A percentile compares a stretch with the other conserved stretches of the same genome.
These are phyloP conservation scores for Baryphthengus martii DNA, from an alignment of 2,113 vertebrate genomes.

Conservation along the genomic window DNA sequence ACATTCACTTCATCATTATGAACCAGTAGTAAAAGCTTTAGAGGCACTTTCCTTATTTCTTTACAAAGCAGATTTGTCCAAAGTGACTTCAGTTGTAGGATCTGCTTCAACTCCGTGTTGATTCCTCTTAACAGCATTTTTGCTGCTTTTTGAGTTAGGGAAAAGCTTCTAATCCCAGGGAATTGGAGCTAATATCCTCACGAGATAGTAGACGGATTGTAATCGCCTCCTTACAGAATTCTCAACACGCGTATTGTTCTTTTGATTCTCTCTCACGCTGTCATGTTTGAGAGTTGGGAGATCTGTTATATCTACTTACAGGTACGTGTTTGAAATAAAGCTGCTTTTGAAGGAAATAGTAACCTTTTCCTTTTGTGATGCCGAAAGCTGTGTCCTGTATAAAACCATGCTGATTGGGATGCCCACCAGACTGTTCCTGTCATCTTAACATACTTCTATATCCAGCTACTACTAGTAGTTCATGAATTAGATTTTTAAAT, in stretches of 20 bases:
- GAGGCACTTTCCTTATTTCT: not conserved
- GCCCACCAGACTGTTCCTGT: not conserved
- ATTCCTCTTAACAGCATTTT: not conserved
- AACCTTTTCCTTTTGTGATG: not conserved
- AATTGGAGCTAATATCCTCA: not conserved
- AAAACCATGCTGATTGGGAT: not conserved
- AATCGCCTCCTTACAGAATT: not conserved
- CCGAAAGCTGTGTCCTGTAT: not conserved
- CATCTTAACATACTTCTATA: not conserved
- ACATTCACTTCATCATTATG: not conserved
- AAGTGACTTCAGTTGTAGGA: not conserved
- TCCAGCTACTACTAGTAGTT: not conserved
- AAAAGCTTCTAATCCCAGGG: not conserved
- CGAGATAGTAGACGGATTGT: not conserved
- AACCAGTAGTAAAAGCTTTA: not conserved
- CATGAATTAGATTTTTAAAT: not conserved
- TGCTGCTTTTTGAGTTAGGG: not conserved
- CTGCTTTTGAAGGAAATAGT: not conserved
- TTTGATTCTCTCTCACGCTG: not conserved
- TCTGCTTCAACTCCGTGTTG: not conserved
- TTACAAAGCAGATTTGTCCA: not conserved
- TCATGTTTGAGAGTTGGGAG: not conserved
- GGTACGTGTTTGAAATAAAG: not conserved
- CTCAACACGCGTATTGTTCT: not conserved
- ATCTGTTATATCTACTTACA: not conserved